Conservation (phyloP, 2,888 invertebrate genomes). For the Lycia hirtaria region DNA sequence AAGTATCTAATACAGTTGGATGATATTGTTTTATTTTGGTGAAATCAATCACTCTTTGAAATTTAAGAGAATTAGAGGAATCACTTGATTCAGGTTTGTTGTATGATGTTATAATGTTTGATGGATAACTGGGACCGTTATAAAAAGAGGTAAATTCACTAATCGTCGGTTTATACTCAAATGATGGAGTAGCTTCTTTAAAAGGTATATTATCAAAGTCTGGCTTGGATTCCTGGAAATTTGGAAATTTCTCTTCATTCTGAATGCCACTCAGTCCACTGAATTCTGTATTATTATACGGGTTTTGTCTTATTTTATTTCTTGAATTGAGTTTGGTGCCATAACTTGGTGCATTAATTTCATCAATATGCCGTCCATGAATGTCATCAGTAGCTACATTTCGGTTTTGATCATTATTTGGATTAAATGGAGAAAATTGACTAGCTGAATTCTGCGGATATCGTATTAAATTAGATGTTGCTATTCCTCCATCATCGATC, state of each 20-base stretch:
- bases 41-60: slow-evolving; percentile 73
- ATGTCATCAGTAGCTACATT: slow-evolving; percentile 51
- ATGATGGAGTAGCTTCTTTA: slow-evolving; percentile 49
- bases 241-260: slow-evolving; percentile 51
- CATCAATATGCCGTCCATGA: slow-evolving; percentile 50
- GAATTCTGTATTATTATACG: slow-evolving; percentile 60
- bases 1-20: slow-evolving; percentile 60
- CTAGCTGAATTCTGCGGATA: slow-evolving; percentile 61
- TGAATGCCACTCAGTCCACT: slow-evolving; percentile 55
- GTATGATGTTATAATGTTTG: slow-evolving; percentile 52
- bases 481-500: slow-evolving; percentile 53
- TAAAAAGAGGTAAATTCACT: slow-evolving; percentile 56
- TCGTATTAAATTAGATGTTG: slow-evolving; percentile 58
- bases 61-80: slow-evolving; percentile 55
- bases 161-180: slow-evolving; percentile 54
- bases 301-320: slow-evolving; percentile 55
- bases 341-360: slow-evolving; percentile 63
- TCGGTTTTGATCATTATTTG: slow-evolving; percentile 51
- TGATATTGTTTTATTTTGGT: slow-evolving; percentile 67
- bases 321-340: slow-evolving; percentile 71
- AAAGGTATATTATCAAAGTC: slow-evolving; percentile 45
- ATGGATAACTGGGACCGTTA: slow-evolving; percentile 53
- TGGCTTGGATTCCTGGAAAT: slow-evolving; percentile 39
- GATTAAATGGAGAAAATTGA: slow-evolving; percentile 59
- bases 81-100: slow-evolving; percentile 49